These are phyloP conservation scores for Telmatherina bonti DNA, from an alignment of 2,797 vertebrate species.

Conservation along the genomic window DNA sequence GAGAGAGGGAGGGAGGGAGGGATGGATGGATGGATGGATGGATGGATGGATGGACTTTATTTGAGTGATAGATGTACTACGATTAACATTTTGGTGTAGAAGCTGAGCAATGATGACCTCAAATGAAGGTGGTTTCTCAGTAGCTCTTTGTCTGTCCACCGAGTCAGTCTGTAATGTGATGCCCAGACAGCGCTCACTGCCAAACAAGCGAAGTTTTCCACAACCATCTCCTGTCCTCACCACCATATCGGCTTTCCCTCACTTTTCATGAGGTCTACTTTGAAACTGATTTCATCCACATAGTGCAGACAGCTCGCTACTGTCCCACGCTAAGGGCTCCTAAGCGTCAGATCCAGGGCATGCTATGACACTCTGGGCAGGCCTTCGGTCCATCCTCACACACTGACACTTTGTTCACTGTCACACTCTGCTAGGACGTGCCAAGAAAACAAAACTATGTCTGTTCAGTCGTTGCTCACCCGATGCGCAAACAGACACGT, in stretches of 20 bases:
- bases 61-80: too few relatives aligned
- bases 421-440: conserved; percentile 80
- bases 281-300: conserved; percentile 32
- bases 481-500: conserved; percentile 51
- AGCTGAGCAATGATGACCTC: conserved; percentile 1
- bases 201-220: conserved; percentile 32
- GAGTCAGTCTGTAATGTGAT: conserved; percentile 42
- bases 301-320: conserved; percentile 40
- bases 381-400: conserved; percentile 73
- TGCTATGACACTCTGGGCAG: conserved; percentile 62
- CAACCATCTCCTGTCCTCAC: conserved; percentile 37
- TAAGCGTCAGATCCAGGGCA: conserved; percentile 72
- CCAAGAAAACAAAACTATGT: conserved; percentile 79
- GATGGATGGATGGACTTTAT: too few relatives aligned
- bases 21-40: too few relatives aligned
- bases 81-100: neutral
- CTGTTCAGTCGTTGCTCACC: conserved; percentile 53
- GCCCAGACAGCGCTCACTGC: conserved; percentile 31
- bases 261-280: conserved; percentile 28
- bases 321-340: conserved; percentile 47
- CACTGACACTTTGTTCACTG: conserved; percentile 72
- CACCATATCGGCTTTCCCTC: conserved; percentile 20
- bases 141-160: conserved; percentile 14
- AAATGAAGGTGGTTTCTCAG: neutral
- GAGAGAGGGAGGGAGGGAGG: too few relatives aligned